Evolutionary conservation across 2,797 vertebrate species (phyloP).

Genomic region (Gouania willdenowi): DNA sequence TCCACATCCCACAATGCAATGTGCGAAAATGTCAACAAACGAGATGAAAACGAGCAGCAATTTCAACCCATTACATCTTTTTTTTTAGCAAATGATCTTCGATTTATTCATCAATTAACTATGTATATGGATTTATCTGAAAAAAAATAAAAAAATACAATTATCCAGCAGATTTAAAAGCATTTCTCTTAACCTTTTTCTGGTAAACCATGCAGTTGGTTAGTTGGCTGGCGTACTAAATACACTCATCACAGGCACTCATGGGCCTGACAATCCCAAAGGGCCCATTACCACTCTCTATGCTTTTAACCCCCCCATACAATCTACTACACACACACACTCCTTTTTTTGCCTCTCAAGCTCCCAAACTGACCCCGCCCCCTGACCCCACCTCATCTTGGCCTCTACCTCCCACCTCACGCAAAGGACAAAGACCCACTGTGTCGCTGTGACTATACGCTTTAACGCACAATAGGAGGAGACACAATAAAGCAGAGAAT

Average conservation of each 20-base stretch:
- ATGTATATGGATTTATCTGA: too few species aligned
- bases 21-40: too few species aligned
- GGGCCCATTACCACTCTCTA: slow-evolving; percentile 47
- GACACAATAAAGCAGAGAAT: slow-evolving; percentile 34
- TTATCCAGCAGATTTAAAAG: too few species aligned
- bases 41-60: too few species aligned
- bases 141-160: too few species aligned
- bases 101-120: too few species aligned
- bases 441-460: slow-evolving; percentile 41
- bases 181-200: slow-evolving; percentile 10
- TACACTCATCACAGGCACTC: slow-evolving; percentile 24
- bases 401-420: slow-evolving; percentile 32
- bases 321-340: slow-evolving; percentile 13
- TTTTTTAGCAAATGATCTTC: too few species aligned
- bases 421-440: slow-evolving; percentile 66
- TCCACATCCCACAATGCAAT: too few species aligned
- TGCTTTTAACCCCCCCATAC: slow-evolving; percentile 37
- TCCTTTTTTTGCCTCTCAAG: slow-evolving; percentile 15
- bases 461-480: slow-evolving; percentile 50
- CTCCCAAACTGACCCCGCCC: slow-evolving; percentile 6
- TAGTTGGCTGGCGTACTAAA: slow-evolving; percentile 22
- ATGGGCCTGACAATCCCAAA: slow-evolving; percentile 25
- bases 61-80: too few species aligned
- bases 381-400: slow-evolving; percentile 19
- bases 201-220: slow-evolving; percentile 2